These are phyloP conservation scores for Chaetodon trifascialis DNA, from an alignment of 2,113 vertebrate species.

Conservation along the genomic window DNA sequence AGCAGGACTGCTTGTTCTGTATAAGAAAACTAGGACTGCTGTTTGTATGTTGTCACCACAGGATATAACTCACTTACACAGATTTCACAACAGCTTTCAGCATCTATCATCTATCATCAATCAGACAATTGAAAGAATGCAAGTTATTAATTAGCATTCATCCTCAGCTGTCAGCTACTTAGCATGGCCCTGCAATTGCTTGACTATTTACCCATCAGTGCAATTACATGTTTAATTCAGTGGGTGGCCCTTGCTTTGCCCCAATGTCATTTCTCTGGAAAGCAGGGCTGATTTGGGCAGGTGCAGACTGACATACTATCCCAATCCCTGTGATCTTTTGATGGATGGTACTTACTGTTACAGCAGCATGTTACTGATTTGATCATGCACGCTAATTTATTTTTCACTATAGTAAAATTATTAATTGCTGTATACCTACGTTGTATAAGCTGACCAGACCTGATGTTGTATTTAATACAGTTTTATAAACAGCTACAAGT, in stretches of 20 bases:
- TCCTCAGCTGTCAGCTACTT: slow-evolving; percentile 48
- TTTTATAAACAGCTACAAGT: neutral
- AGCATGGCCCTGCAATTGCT: slow-evolving; percentile 50
- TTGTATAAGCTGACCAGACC: neutral
- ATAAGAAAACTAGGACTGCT: neutral
- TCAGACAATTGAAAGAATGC: slow-evolving; percentile 34
- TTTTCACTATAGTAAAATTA: neutral
- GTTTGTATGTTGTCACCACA: slow-evolving; percentile 22
- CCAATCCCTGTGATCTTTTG: neutral
- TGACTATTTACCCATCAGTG: slow-evolving; percentile 60
- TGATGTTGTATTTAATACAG: neutral
- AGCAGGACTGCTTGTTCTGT: neutral
- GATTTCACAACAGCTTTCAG: neutral
- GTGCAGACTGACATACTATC: slow-evolving; percentile 12
- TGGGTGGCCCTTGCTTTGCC: slow-evolving; percentile 19
- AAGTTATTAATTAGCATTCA: slow-evolving; percentile 59
- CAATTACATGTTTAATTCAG: slow-evolving; percentile 73
- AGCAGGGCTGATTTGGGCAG: slow-evolving; percentile 18
- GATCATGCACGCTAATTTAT: neutral
- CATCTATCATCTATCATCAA: slow-evolving; percentile 38
- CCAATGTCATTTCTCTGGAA: slow-evolving; percentile 39
- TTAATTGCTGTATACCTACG: neutral
- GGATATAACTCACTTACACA: slow-evolving; percentile 6
- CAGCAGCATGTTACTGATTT: neutral
- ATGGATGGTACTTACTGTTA: neutral